Percentiles rank a stretch among this genome's conserved stretches.
These are phyloP conservation scores for Irena cyanogastra DNA, from an alignment of 2,113 vertebrate species.

Conservation along the genomic window DNA sequence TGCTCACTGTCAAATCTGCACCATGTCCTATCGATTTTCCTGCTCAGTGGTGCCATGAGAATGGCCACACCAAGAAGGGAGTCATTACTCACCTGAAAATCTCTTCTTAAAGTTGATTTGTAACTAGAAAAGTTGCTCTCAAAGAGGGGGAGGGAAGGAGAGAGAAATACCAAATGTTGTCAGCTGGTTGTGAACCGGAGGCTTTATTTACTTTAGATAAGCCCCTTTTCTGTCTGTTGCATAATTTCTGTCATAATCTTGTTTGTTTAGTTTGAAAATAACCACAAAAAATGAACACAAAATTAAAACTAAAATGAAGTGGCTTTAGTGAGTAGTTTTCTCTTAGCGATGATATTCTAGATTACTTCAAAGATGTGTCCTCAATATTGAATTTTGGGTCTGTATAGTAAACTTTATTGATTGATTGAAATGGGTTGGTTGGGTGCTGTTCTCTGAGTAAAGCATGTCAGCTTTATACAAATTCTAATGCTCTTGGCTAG, in stretches of 20 bases:
- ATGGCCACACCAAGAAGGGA: neutral
- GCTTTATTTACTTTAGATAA: neutral
- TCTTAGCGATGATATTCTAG: neutral
- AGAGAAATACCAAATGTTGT: neutral
- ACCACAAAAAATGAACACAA: neutral
- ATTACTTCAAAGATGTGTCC: neutral
- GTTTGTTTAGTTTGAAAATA: neutral
- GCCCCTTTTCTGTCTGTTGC: neutral
- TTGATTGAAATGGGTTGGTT: neutral
- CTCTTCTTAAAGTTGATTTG: neutral
- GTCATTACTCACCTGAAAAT: neutral
- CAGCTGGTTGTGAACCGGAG: neutral
- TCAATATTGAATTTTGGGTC: neutral
- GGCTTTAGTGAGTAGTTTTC: neutral
- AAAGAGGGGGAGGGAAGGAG: neutral
- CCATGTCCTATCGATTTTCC: neutral
- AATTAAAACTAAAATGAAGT: neutral
- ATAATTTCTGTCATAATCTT: neutral
- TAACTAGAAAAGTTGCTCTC: neutral
- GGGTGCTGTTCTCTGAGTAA: neutral
- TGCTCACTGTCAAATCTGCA: neutral
- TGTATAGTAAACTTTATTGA: neutral
- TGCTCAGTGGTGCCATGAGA: neutral
- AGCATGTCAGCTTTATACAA: neutral
- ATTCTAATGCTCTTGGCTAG: constrained; percentile 40